Base-by-base conservation (phyloP, 2,113 vertebrate species). In the Melanostigma gelatinosum region DNA sequence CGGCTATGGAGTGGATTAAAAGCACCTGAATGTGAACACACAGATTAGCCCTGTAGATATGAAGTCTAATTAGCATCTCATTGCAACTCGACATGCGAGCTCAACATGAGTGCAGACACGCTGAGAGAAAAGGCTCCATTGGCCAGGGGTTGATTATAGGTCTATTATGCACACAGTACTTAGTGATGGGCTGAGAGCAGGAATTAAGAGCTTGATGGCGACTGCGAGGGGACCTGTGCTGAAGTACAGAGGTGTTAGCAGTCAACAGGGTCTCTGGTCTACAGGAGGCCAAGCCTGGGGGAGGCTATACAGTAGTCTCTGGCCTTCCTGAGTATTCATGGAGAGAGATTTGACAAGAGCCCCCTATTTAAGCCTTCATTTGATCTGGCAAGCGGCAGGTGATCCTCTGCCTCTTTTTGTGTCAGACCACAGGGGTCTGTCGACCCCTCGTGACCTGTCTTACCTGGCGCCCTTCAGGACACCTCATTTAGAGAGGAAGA, bases 1-100 rank as follows among this genome's bases (percentile, higher is more conserved):
- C 44, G 3, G 64, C 80, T 76, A 89, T 85, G 84, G 75, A 87
- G 92, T 90, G 90, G 92, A 93, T 91, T 90, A 93, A 92, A 91
- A 92, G 90, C 91, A 91, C 92, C 91, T 93, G 92, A 92, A 93
- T 89, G 88, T 81, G 91, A 91, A 90, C 88, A 92, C 85, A 82
- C 88, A 93, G 90, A 92, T 93, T 91, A 93, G 84, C 70, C 90
- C 80, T 67, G 87, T 87, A 90, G 88, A 93, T 93, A 92, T 85
- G 89, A 90, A 78, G 87, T 86, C 91, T 94, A 91, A 94, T 93
- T 93, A 90, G 90, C 92, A 93, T 93, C 87, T 93, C 92, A 92
- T 91, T 93, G 91, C 91, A 91, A 79, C 90, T 85, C 89, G 66
- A 93, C 91, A 91, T 92, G 90, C 75, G 3, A 92, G 87, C 89